These are phyloP conservation scores for Ptychoptera contaminata DNA, from an alignment of 2,888 invertebrate genomes.

Conservation along the genomic window DNA sequence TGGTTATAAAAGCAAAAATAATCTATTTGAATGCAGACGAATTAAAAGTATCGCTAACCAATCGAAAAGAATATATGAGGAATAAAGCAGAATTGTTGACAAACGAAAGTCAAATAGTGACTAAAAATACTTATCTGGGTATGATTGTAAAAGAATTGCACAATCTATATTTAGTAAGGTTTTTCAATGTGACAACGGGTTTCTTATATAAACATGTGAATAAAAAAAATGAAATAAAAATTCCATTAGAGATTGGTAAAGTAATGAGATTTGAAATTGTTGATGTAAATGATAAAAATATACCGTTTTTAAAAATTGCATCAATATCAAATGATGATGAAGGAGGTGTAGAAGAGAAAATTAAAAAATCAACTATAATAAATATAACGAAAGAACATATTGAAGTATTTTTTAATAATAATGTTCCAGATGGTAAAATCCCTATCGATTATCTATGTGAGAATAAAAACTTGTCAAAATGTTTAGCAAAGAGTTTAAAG, in stretches of 20 bases:
- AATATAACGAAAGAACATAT: constrained; percentile 28
- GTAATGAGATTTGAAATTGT: constrained; percentile 23
- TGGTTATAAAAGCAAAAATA: neutral
- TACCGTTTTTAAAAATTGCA: constrained; percentile 1
- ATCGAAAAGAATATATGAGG: constrained; percentile 46
- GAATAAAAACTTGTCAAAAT: neutral
- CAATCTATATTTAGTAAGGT: constrained; percentile 21
- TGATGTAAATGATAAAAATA: constrained; percentile 17
- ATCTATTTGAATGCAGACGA: neutral
- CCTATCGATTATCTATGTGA: constrained; percentile 20
- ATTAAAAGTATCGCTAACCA: constrained; percentile 37
- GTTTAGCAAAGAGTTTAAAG: neutral
- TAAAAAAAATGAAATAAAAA: constrained; percentile 12
- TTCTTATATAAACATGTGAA: constrained; percentile 21
- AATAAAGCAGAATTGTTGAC: constrained; percentile 36
- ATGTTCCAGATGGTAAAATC: constrained; percentile 22
- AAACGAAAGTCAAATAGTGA: constrained; percentile 33
- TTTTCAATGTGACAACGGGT: constrained; percentile 30
- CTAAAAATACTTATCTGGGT: constrained; percentile 29
- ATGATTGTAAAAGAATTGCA: constrained; percentile 23
- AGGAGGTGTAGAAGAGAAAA: constrained; percentile 22
- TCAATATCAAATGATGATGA: constrained; percentile 13
- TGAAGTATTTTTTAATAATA: constrained; percentile 9
- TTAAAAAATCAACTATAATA: constrained; percentile 19
- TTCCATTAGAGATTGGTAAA: constrained; percentile 21